A percentile compares a stretch with the other conserved stretches of the same genome.
Evolutionary conservation across 2,888 invertebrate genomes (phyloP).

Genomic region (Rugalucina vietnamica): DNA sequence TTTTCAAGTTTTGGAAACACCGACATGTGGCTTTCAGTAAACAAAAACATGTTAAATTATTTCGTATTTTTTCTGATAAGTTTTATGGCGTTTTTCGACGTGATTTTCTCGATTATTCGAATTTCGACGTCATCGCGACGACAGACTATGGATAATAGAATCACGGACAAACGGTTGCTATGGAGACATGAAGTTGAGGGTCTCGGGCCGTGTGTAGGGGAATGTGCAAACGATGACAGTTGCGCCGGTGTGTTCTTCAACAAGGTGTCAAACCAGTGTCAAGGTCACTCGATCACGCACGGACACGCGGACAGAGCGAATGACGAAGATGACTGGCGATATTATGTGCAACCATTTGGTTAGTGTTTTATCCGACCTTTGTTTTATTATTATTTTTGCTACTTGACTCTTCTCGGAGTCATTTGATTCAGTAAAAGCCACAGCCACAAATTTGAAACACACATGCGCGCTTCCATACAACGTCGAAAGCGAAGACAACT

Average conservation of each 20-base stretch:
- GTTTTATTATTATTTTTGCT: no score
- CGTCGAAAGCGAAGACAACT: no score
- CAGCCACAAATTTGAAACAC: no score
- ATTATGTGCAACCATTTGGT: constrained; percentile 40
- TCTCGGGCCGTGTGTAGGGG: constrained; percentile 33
- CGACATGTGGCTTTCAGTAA: no score
- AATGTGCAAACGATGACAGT: constrained; percentile 33
- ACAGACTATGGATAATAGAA: constrained; percentile 5
- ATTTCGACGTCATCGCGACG: not conserved
- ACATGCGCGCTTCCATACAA: no score
- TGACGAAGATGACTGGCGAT: constrained; percentile 3
- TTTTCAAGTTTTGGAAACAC: no score
- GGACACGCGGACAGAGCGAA: not conserved
- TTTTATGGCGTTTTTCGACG: no score
- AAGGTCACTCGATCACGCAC: constrained; percentile 51
- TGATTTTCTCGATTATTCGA: not conserved
- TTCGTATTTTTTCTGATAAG: no score
- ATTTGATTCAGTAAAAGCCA: no score
- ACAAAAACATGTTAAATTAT: no score
- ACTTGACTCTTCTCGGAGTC: no score
- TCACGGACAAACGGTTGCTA: constrained; percentile 7
- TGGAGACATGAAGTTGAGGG: constrained; percentile 22
- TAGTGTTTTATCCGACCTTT: not conserved
- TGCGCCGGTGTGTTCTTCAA: constrained; percentile 49
- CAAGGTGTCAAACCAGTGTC: constrained; percentile 38